Percentiles rank a stretch among this genome's conserved stretches.
Conservation (phyloP, 2,888 invertebrate species). For the Thumatha senex region DNA sequence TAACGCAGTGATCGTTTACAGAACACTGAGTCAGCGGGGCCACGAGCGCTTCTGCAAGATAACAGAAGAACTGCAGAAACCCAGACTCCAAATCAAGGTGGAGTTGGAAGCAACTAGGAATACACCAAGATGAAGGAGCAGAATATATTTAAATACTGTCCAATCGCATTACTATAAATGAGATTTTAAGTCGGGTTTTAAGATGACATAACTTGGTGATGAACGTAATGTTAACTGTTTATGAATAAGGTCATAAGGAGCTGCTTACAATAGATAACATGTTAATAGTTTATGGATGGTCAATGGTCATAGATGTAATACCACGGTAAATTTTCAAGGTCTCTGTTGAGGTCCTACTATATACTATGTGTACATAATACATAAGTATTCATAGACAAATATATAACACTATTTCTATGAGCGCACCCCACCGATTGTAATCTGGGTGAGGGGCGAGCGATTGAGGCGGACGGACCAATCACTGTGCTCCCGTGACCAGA, state of each 20-base stretch:
- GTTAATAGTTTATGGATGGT: background rate
- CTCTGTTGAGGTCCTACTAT: conserved; percentile 67
- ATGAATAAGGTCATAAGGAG: too few relatives aligned
- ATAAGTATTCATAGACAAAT: conserved; percentile 66
- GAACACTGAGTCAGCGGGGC: too few relatives aligned
- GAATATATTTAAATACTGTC: too few relatives aligned
- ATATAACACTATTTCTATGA: conserved; percentile 82
- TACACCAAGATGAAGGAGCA: too few relatives aligned
- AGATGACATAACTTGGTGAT: too few relatives aligned
- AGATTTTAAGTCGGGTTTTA: too few relatives aligned
- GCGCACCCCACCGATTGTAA: conserved; percentile 83
- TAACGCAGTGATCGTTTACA: too few relatives aligned
- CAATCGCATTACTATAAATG: too few relatives aligned
- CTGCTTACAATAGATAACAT: background rate
- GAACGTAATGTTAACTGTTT: background rate
- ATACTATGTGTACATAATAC: conserved; percentile 63
- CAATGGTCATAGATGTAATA: conserved; percentile 12
- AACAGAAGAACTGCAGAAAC: too few relatives aligned
- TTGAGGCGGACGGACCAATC: conserved; percentile 77
- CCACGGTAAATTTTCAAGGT: conserved; percentile 62
- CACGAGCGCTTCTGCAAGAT: too few relatives aligned
- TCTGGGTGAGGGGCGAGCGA: conserved; percentile 79
- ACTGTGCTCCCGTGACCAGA: conserved; percentile 81
- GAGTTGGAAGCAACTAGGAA: too few relatives aligned
- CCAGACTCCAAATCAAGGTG: too few relatives aligned